Conservation (phyloP, 1,140 invertebrate genomes). For the Caenorhabditis tropicalis region DNA sequence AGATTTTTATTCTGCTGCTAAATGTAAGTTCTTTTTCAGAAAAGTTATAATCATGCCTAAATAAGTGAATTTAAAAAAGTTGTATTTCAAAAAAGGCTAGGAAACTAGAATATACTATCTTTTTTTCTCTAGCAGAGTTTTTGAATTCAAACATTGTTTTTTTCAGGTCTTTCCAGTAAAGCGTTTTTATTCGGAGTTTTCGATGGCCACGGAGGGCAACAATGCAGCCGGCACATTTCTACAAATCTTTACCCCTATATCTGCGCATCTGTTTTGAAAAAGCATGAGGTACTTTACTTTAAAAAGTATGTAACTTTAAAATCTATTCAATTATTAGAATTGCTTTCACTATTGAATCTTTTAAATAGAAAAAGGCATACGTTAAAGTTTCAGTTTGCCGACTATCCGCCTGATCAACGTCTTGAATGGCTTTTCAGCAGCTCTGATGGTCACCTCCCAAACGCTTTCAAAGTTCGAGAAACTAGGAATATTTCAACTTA, state of each 20-base stretch:
- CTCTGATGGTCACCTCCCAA: slow-evolving; percentile 61
- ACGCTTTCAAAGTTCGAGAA: slow-evolving; percentile 57
- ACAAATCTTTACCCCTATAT: slow-evolving; percentile 67
- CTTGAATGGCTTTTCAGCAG: slow-evolving; percentile 70
- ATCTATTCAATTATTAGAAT: too few species aligned
- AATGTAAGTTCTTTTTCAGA: slow-evolving; percentile 61
- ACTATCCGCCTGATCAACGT: slow-evolving; percentile 63
- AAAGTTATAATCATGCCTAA: too few species aligned
- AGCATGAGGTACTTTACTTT: slow-evolving; percentile 48
- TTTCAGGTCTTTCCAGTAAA: slow-evolving; percentile 62
- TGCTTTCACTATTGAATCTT: too few species aligned
- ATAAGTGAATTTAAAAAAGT: too few species aligned
- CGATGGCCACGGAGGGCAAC: slow-evolving; percentile 67
- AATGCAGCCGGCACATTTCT: slow-evolving; percentile 66
- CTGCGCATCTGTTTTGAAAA: slow-evolving; percentile 57
- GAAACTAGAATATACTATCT: too few species aligned
- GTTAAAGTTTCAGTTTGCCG: background rate
- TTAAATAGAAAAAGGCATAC: background rate
- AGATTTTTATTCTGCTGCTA: slow-evolving; percentile 70
- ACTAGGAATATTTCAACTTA: slow-evolving; percentile 61
- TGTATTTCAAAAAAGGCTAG: too few species aligned
- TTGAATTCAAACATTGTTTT: too few species aligned
- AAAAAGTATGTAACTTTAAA: too few species aligned
- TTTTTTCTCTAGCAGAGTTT: too few species aligned
- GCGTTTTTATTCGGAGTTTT: slow-evolving; percentile 69